Conservation (phyloP, 2,797 vertebrate species). For the Mustela erminea region DNA sequence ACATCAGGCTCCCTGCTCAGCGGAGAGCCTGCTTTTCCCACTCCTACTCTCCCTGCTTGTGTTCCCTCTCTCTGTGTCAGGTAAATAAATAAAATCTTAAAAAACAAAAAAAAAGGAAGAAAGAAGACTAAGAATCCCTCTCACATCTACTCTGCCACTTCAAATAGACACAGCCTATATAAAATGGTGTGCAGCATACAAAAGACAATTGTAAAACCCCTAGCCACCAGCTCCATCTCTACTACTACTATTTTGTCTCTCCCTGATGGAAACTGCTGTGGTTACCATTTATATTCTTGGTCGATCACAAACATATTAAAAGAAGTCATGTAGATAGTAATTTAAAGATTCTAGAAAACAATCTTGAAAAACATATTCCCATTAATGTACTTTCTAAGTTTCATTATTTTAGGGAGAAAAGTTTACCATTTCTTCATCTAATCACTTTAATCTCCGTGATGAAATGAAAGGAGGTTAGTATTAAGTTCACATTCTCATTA, state of each 20-base stretch:
- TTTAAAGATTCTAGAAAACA: conserved; percentile 31
- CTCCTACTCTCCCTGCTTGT: too few relatives aligned
- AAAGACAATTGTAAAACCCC: background rate
- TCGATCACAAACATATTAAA: background rate
- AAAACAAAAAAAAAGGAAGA: too few relatives aligned
- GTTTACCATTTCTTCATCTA: conserved; percentile 13
- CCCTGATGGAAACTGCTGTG: background rate
- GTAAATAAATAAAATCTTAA: too few relatives aligned
- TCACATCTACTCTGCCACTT: background rate
- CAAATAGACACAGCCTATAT: background rate
- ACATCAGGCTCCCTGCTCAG: too few relatives aligned
- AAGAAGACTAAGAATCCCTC: background rate
- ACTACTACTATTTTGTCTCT: conserved; percentile 12
- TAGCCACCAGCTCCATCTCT: background rate
- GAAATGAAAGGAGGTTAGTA: conserved; percentile 48
- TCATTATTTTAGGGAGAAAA: background rate
- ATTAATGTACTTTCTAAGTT: background rate
- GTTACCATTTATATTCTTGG: background rate
- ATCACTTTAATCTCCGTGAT: conserved; percentile 11
- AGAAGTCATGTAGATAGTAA: background rate
- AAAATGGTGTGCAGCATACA: background rate
- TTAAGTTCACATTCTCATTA: background rate
- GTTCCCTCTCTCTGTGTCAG: too few relatives aligned
- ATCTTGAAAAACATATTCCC: background rate
- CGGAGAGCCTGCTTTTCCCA: too few relatives aligned